Base-by-base conservation (phyloP, 2,797 vertebrate species). In the Clarias pachynema region DNA sequence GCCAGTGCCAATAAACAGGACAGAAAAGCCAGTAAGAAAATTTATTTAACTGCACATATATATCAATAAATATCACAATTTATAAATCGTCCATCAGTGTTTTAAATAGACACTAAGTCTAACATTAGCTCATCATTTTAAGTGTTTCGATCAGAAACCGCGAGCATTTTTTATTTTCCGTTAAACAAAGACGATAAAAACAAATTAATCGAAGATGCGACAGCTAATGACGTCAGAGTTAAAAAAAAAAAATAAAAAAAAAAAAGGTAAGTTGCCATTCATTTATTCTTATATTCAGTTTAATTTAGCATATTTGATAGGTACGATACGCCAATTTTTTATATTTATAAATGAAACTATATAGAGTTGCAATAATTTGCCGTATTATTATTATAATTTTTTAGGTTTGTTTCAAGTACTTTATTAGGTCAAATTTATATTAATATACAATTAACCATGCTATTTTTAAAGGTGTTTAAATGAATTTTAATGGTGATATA, bases 1-100 rank as follows among this genome's bases (percentile, higher is more conserved):
- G 12, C 79, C 60, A 82, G 65, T 85, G 79, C 66, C 78, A 85
- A 80, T 86, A 87, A 57, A 77, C 83, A 80, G 85, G 79, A 72
- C 78, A 57, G 59, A 80, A 86, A 88, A 80, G 40, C 26, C 34
- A 63, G n/a, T 29, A 44, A 74, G 79, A 70, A 69, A 26, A 40
- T 70, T 44, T 12, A 44, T 24, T 53, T 18, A 44, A 34, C 53
- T 2, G 62, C 62, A 37, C 40, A 29, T 65, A 24, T 14, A 57
- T 4, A 78, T 57, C 49, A 68, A 59, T 59, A 80, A 80, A 65
- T 66, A 80, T 66, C n/a, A 22, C 16, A 29, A 6, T 60, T 60
- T 79, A 14, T 78, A 16, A 74, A 8, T 72, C 4, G 7, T 62
- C 18, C 9, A 40, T 4, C 12, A 62, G 5, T n/a, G 22, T 12